A percentile compares a stretch with the other conserved stretches of the same genome.
Conservation (phyloP, 2,797 vertebrate species). For the Enteromius afrohamiltoni region DNA sequence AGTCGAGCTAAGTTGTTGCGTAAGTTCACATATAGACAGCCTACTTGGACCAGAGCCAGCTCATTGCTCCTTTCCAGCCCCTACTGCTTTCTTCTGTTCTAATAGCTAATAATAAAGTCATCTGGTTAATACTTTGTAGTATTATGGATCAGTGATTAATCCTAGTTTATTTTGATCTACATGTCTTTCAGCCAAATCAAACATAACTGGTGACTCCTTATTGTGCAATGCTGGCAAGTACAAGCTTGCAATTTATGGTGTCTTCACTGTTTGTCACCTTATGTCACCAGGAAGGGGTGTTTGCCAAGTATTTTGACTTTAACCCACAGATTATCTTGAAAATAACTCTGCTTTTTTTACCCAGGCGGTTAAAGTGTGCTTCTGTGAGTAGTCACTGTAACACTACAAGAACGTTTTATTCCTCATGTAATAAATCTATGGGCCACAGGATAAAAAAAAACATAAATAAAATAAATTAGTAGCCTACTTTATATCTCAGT, state of each 20-base stretch:
- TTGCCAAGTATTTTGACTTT: background rate
- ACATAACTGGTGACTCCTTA: background rate
- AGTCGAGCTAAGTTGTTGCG: background rate
- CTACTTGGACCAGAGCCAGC: conserved; percentile 40
- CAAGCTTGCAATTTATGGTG: background rate
- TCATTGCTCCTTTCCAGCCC: background rate
- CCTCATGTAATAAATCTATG: background rate
- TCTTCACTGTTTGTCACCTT: background rate
- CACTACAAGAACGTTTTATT: background rate
- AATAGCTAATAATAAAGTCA: background rate
- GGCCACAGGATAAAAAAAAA: background rate
- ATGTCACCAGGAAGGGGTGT: background rate
- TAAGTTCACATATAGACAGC: background rate
- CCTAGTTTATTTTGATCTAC: conserved; percentile 8
- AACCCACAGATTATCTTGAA: conserved; percentile 6
- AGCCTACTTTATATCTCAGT: background rate
- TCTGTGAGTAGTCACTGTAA: background rate
- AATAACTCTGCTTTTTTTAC: background rate
- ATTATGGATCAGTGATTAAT: conserved; percentile 10
- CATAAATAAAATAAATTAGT: background rate
- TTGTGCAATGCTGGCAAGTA: background rate
- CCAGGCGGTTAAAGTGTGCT: background rate
- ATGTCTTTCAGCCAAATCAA: background rate
- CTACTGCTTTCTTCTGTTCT: background rate
- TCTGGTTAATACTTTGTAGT: background rate